phyloP scores from a whole-genome alignment of 2,888 invertebrate species.

The Cordilura impudica region DNA sequence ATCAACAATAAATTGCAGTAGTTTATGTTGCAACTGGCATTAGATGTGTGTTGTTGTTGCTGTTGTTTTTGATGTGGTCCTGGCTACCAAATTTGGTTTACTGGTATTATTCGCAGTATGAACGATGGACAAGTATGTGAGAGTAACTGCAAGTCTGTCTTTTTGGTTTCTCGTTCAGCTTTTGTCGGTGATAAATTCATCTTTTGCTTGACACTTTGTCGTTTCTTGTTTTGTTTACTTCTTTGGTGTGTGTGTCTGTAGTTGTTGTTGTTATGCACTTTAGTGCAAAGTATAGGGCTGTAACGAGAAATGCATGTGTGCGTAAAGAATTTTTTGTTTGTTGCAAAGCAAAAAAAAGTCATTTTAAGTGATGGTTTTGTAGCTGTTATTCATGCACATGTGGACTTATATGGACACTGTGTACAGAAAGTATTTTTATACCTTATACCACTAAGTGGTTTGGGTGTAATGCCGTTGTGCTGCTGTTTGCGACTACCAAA shows the following conservation, averaged over 20 bases:
- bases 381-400: slow-evolving; percentile 27
- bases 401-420: slow-evolving; percentile 15
- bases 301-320: slow-evolving; percentile 46
- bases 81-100: slow-evolving; percentile 46
- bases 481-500: too few species aligned
- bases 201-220: slow-evolving; percentile 70
- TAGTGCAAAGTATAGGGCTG: slow-evolving; percentile 46
- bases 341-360: slow-evolving; percentile 34
- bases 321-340: slow-evolving; percentile 37
- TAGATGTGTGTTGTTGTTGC: slow-evolving; percentile 9
- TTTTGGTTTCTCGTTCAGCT: slow-evolving; percentile 59
- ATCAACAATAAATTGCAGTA: slow-evolving; percentile 39
- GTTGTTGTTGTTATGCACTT: background rate
- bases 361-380: slow-evolving; percentile 46
- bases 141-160: slow-evolving; percentile 46
- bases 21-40: slow-evolving; percentile 29
- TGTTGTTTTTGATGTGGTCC: slow-evolving; percentile 33
- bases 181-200: slow-evolving; percentile 71
- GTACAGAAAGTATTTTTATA: background rate
- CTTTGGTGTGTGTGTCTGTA: background rate
- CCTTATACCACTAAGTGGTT: too few species aligned
- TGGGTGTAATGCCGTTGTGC: too few species aligned
- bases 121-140: slow-evolving; percentile 1
- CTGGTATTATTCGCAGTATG: slow-evolving; percentile 11
- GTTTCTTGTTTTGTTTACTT: slow-evolving; percentile 46